A percentile compares a stretch with the other conserved stretches of the same genome.
phyloP scores from a whole-genome alignment of 2,888 invertebrate species.

The Synanthedon vespiformis region DNA sequence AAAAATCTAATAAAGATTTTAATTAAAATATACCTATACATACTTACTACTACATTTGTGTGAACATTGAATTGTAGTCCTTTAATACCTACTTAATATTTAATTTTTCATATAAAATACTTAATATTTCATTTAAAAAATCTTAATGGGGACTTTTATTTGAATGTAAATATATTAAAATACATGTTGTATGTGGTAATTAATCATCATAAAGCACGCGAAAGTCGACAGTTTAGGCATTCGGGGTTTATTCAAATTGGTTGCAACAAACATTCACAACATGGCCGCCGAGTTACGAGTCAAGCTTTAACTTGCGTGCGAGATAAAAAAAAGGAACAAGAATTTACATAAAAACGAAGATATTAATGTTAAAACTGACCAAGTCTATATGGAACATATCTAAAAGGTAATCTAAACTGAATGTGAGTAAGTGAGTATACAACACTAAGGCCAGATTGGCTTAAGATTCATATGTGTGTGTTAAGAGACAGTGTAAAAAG shows the following conservation, averaged over 20 bases:
- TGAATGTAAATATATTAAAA: background rate
- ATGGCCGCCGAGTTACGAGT: conserved; percentile 16
- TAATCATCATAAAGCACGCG: conserved; percentile 13
- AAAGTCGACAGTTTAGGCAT: conserved; percentile 18
- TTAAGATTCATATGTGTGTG: too few species aligned
- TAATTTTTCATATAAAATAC: too few species aligned
- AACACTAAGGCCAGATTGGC: too few species aligned
- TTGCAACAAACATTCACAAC: conserved; percentile 15
- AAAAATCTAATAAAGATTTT: too few species aligned
- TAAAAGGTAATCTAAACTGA: too few species aligned
- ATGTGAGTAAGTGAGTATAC: too few species aligned
- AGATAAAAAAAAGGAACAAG: conserved; percentile 21
- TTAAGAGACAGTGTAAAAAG: too few species aligned
- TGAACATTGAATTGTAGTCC: background rate
- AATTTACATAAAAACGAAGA: background rate
- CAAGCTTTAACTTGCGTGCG: conserved; percentile 36
- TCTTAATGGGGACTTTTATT: too few species aligned
- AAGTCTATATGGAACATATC: conserved; percentile 1
- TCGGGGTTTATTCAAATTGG: conserved; percentile 11
- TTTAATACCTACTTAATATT: too few species aligned
- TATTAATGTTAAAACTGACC: too few species aligned
- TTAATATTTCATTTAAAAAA: too few species aligned
- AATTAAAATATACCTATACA: background rate
- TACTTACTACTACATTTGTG: background rate
- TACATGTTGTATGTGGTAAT: background rate